phyloP scores from a whole-genome alignment of 2,888 invertebrate species.

The Conistra vaccinii region DNA sequence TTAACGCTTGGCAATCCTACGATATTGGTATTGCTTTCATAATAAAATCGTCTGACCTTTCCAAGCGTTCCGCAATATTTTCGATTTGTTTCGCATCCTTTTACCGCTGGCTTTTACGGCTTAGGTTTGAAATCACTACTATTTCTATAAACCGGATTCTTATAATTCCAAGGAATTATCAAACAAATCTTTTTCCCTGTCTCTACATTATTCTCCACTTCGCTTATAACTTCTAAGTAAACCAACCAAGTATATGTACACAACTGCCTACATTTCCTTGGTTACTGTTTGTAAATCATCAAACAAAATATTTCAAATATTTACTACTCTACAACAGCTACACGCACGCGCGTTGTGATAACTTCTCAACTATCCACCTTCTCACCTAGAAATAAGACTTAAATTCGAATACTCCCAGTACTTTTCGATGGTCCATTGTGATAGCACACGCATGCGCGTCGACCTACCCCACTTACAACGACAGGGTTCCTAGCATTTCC shows the following conservation, averaged over 20 bases:
- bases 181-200: slow-evolving; percentile 20
- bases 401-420: slow-evolving; percentile 58
- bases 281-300: slow-evolving; percentile 80
- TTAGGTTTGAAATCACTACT: not conserved
- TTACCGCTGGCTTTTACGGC: not conserved
- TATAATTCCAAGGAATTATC: slow-evolving; percentile 9
- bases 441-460: slow-evolving; percentile 83
- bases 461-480: slow-evolving; percentile 75
- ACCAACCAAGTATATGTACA: slow-evolving; percentile 69
- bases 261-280: slow-evolving; percentile 78
- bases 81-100: slow-evolving; percentile 8
- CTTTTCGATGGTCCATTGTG: slow-evolving; percentile 76
- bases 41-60: slow-evolving; percentile 7
- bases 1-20: not conserved
- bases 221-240: slow-evolving; percentile 49
- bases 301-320: slow-evolving; percentile 82
- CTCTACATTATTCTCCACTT: slow-evolving; percentile 20
- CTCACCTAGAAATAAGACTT: slow-evolving; percentile 65
- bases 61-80: not conserved
- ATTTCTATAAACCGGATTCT: not conserved
- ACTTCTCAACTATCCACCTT: slow-evolving; percentile 63
- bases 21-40: not conserved
- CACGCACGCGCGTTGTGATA: slow-evolving; percentile 75
- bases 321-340: slow-evolving; percentile 72
- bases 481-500: slow-evolving; percentile 74